These are phyloP conservation scores for Saccopteryx bilineata DNA, from an alignment of 2,113 vertebrate species.

Conservation along the genomic window DNA sequence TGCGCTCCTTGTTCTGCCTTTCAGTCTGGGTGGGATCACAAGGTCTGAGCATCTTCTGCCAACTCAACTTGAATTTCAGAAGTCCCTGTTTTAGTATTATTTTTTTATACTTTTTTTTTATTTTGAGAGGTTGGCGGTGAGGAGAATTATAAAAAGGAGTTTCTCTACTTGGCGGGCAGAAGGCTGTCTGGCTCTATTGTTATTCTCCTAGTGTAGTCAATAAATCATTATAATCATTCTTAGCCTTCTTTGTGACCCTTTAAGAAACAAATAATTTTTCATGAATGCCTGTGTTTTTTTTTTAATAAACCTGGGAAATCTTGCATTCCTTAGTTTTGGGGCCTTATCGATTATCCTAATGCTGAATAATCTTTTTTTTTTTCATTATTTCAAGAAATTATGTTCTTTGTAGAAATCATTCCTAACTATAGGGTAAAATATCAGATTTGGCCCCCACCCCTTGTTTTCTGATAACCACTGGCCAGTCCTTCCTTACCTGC, in stretches of 20 bases:
- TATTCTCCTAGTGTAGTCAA: not conserved
- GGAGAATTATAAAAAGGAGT: not conserved
- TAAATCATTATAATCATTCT: not conserved
- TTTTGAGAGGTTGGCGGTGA: constrained; percentile 21
- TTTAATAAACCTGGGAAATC: constrained; percentile 28
- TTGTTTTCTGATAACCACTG: constrained; percentile 8
- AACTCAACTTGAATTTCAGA: constrained; percentile 57
- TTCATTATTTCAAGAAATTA: constrained; percentile 47
- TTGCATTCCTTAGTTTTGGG: not conserved
- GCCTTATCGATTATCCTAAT: constrained; percentile 57
- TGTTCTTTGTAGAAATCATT: constrained; percentile 41
- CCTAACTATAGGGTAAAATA: not conserved
- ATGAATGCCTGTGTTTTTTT: not conserved
- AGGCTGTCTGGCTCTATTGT: not conserved
- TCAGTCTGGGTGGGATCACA: constrained; percentile 36
- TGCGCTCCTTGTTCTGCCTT: not conserved
- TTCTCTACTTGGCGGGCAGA: not conserved
- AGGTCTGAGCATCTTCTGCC: constrained; percentile 56
- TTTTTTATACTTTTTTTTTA: constrained; percentile 48
- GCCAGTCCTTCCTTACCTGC: not conserved
- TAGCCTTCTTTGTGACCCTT: constrained; percentile 56
- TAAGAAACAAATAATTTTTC: constrained; percentile 40
- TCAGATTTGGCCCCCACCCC: not conserved
- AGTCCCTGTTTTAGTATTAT: constrained; percentile 61
- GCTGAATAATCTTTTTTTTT: constrained; percentile 64